Base-by-base conservation (phyloP, 2,888 invertebrate species). In the Drosophila merina region DNA sequence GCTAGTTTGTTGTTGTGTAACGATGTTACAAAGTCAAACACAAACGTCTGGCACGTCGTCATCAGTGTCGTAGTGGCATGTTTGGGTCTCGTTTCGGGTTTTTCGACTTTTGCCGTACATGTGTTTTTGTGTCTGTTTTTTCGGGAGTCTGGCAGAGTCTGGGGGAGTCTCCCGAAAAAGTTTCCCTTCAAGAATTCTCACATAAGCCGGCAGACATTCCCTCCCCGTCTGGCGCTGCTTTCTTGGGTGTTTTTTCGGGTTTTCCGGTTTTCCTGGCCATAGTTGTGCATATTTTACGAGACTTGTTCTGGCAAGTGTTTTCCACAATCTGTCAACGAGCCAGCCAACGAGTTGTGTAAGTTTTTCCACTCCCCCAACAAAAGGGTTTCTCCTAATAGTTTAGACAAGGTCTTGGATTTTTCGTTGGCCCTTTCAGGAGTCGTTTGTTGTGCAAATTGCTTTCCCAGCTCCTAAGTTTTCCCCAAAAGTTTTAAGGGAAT, bases 1-100 rank as follows among this genome's bases (percentile, higher is more conserved):
- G 70, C 79, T 75, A 86, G 78, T 83, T 67, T 72, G 74, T 75
- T 81, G 79, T 75, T 83, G 73, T 77, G 48, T 79, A 82, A 82
- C 82, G 77, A 74, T 79, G 82, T 82, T 82, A 77, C 82, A 85
- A 85, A 82, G 85, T 82, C 77, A 85, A 82, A 85, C 75, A 85
- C 77, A 79, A 83, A 85, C 73, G 82, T 77, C 82, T 85, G 75
- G 75, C 74, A 63, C 76, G 76, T 66, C 77, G 77, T 73, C 76
- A 59, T 58, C 74, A 73, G 59, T 76, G 70, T 76, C 68, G 78
- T 47, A 42, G 71, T 28, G 50, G 71, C 48, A 63, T 54, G 70
- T 71, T 71, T 57, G 38, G 56, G 33, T 47, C 42, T 52, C 30
- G 30, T 40, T 44, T 42, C 40, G 51, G 49, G 40, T 36, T 45